Base-by-base conservation (phyloP, 2,888 invertebrate species). In the Sphinx pinastri region DNA sequence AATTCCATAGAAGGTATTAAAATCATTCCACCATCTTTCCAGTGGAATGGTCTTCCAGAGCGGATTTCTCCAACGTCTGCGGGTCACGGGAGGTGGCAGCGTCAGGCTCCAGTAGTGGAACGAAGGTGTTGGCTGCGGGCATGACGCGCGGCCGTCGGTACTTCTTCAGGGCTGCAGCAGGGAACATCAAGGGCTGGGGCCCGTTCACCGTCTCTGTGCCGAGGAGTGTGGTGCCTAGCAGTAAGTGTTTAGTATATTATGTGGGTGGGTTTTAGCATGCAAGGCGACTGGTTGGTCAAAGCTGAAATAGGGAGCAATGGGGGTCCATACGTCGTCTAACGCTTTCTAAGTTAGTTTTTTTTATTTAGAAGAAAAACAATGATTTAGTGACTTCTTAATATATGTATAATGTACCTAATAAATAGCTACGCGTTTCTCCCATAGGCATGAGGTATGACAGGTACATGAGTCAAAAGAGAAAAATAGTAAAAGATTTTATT, bases 11-110 rank as follows among this genome's bases (percentile, higher is more conserved):
- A 12, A 52, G 2, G 52, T n/a, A 14, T 2, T 52, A 7, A 14
- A n/a, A 13, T 38, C 58, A 72, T 70, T 71, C 81, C 81, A 13
- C 81, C 81, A 13, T 86, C 60, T 75, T 86, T 87, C 13, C 89
- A 98, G 99, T 99, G 86, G 98, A 99, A 94, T 99, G 99, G 99
- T 98, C 98, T 75, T 96, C 96, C 11, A 95, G 96, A 68, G 96
- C 97, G 7, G 97, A 98, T 84, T 99, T 99, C 89, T 95, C 96
- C 25, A 96, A 96, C 74, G 93, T 98, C 69, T 96, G 97, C 71
- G 99, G 98, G 0, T 96, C 96, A 79, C 95, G 96, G 31, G 97
- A 98, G 81, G 95, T 99, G 59, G 74, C 87, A 0, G 86, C 88
- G 0, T 78, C 86, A 0, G 88, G 88, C 0, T 77, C 84, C 0